Conservation (phyloP, 2,888 invertebrate genomes). For the Drosophila greeni region DNA sequence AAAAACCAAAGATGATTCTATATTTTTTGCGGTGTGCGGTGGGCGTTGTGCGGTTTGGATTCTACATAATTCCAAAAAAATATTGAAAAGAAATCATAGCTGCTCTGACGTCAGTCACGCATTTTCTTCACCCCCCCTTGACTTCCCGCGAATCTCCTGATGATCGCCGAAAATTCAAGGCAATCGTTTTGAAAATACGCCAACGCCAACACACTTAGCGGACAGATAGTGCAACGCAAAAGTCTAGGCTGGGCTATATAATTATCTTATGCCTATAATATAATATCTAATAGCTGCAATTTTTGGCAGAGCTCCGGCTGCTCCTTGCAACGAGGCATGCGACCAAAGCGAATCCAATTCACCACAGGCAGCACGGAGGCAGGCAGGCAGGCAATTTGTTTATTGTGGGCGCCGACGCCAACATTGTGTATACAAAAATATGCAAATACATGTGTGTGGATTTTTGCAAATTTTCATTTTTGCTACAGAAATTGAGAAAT, state of each 20-base stretch:
- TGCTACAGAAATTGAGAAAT: conserved; percentile 37
- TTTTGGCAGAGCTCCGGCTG: conserved; percentile 41
- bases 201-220: conserved; percentile 54
- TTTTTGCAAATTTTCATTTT: conserved; percentile 18
- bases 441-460: conserved; percentile 1
- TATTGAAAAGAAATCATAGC: conserved; percentile 22
- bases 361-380: conserved; percentile 52
- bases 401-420: conserved; percentile 57
- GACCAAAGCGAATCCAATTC: conserved; percentile 62
- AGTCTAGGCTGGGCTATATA: conserved; percentile 28
- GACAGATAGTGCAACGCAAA: conserved; percentile 46
- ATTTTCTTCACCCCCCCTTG: not conserved
- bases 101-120: conserved; percentile 43
- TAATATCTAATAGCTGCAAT: conserved; percentile 43
- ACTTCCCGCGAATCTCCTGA: not conserved
- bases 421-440: conserved; percentile 43
- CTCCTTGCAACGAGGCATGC: conserved; percentile 57
- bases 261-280: conserved; percentile 24
- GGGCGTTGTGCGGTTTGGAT: conserved; percentile 52
- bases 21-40: conserved; percentile 42
- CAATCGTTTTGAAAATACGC: conserved; percentile 64
- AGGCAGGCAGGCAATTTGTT: conserved; percentile 62
- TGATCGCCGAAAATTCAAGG: conserved; percentile 55
- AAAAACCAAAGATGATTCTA: conserved; percentile 8
- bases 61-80: conserved; percentile 48